phyloP scores from a whole-genome alignment of 2,888 invertebrate genomes.

The Athalia circularis region DNA sequence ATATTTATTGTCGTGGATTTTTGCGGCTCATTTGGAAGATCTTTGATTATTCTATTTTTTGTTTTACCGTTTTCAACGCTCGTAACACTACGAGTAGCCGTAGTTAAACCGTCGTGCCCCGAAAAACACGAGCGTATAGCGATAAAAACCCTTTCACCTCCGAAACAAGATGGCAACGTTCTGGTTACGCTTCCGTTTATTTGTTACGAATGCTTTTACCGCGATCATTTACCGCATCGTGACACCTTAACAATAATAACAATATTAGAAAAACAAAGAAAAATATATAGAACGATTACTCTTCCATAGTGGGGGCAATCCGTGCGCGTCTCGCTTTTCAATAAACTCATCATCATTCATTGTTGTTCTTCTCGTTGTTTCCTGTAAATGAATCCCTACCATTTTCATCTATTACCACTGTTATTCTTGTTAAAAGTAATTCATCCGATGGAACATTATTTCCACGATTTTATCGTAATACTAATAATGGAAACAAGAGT shows the following conservation, averaged over 20 bases:
- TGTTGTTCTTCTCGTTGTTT: too few species aligned
- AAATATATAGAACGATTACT: too few species aligned
- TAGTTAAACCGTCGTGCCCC: background rate
- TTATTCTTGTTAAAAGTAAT: background rate
- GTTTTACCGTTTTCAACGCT: background rate
- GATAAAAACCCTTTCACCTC: slow-evolving; percentile 31
- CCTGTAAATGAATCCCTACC: too few species aligned
- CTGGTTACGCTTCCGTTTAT: background rate
- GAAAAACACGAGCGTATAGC: background rate
- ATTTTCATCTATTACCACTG: too few species aligned
- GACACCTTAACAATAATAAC: background rate
- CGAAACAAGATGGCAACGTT: slow-evolving; percentile 23
- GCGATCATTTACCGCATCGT: background rate
- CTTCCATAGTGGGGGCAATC: too few species aligned
- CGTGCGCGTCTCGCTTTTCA: too few species aligned
- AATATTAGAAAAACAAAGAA: too few species aligned
- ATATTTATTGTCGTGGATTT: too few species aligned
- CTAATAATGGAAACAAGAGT: background rate
- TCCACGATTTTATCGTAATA: background rate
- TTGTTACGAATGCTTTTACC: background rate
- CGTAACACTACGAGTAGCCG: background rate
- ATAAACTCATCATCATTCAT: too few species aligned
- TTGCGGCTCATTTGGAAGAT: too few species aligned
- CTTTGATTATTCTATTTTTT: background rate
- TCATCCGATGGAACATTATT: background rate